Percentiles rank a stretch among this genome's conserved stretches.
Evolutionary conservation across 2,888 invertebrate genomes (phyloP).

Genomic region (Scelioninae gen. 2): DNA sequence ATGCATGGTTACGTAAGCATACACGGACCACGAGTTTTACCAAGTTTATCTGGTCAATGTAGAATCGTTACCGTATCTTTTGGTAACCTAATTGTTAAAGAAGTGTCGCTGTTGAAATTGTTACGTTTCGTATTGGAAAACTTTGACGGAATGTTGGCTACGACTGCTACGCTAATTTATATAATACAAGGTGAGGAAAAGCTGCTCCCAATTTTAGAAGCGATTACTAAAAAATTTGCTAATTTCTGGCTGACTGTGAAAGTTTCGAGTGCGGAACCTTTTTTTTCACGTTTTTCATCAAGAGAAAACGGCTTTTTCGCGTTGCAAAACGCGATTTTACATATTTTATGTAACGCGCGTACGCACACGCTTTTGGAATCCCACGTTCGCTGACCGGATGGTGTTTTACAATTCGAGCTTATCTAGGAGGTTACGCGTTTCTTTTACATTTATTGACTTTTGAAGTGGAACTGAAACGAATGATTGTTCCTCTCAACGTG

Average conservation of each 20-base stretch:
- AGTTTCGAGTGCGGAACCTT: too few relatives aligned
- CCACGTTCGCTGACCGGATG: background rate
- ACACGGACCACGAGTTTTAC: too few relatives aligned
- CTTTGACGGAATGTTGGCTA: too few relatives aligned
- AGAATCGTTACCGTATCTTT: too few relatives aligned
- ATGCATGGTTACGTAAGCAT: too few relatives aligned
- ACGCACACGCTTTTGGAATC: constrained; percentile 1
- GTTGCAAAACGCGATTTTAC: constrained; percentile 33
- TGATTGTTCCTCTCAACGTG: constrained; percentile 29
- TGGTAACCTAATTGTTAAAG: too few relatives aligned
- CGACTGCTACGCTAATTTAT: too few relatives aligned
- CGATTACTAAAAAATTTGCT: constrained; percentile 48
- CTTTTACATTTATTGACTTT: constrained; percentile 37
- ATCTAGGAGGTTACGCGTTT: constrained; percentile 34
- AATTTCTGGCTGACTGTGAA: constrained; percentile 28
- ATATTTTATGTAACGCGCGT: constrained; percentile 6
- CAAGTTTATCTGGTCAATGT: too few relatives aligned
- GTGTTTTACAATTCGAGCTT: constrained; percentile 24
- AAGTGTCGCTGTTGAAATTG: too few relatives aligned
- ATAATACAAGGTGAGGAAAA: too few relatives aligned
- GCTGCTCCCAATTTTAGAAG: too few relatives aligned
- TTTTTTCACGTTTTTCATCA: constrained; percentile 18
- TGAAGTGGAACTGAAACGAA: constrained; percentile 46
- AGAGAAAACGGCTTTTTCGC: constrained; percentile 45
- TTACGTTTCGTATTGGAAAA: too few relatives aligned